Percentiles rank a stretch among this genome's conserved stretches.
phyloP scores from a whole-genome alignment of 1,140 invertebrate genomes.

The Hycleus cichorii region DNA sequence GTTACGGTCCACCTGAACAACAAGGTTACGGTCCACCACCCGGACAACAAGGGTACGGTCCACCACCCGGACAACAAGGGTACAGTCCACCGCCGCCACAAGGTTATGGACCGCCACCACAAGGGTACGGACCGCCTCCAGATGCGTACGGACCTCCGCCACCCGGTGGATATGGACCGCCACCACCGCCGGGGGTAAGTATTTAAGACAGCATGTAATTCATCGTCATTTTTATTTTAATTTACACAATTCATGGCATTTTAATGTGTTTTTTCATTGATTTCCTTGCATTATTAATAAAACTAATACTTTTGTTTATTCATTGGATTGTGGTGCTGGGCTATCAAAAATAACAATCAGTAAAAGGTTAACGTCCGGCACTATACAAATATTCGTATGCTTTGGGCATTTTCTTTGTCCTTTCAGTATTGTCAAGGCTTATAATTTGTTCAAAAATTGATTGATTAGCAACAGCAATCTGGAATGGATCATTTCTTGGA shows the following conservation, averaged over 20 bases:
- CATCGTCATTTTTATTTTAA: background rate
- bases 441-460: conserved; percentile 2
- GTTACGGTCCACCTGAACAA: conserved; percentile 12
- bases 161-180: conserved; percentile 1
- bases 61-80: conserved; percentile 10
- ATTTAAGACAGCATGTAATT: background rate
- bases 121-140: conserved; percentile 19
- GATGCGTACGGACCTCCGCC: conserved; percentile 14
- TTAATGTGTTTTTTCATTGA: background rate
- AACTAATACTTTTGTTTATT: too few species aligned
- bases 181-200: conserved; percentile 25
- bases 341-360: too few species aligned
- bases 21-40: conserved; percentile 6
- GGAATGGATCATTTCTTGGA: conserved; percentile 29
- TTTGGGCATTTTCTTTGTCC: too few species aligned
- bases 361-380: too few species aligned
- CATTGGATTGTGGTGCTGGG: too few species aligned
- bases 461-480: conserved; percentile 5
- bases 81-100: background rate
- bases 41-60: background rate
- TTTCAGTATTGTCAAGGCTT: background rate
- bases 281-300: background rate
- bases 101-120: conserved; percentile 10
- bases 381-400: too few species aligned
- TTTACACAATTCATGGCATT: background rate